A percentile compares a stretch with the other conserved stretches of the same genome.
These are phyloP conservation scores for Dendrocincla fuliginosa DNA, from an alignment of 2,797 vertebrate genomes.

Conservation along the genomic window DNA sequence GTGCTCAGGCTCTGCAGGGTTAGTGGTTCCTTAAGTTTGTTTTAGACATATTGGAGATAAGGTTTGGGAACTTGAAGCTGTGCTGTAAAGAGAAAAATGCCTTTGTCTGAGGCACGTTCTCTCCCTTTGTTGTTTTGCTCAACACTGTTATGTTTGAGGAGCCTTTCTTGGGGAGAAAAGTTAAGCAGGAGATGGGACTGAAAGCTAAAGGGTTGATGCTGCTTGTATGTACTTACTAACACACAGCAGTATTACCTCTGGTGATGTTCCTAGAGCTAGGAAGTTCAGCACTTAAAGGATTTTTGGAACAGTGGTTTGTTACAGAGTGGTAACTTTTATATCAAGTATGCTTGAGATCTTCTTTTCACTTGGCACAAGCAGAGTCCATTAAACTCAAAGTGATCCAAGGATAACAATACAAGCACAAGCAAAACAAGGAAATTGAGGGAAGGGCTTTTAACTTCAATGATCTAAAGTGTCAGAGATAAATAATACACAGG, in stretches of 20 bases:
- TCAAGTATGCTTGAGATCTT: not conserved
- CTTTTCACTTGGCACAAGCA: not conserved
- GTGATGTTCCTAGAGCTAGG: not conserved
- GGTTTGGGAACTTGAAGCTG: not conserved
- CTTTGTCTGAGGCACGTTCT: not conserved
- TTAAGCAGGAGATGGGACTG: not conserved
- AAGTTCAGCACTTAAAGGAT: not conserved
- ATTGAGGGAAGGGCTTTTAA: constrained; percentile 53
- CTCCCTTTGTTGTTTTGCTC: not conserved
- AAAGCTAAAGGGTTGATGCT: not conserved
- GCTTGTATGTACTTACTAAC: not conserved
- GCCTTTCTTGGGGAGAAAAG: fast-evolving
- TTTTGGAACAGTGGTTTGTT: not conserved
- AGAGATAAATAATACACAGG: constrained; percentile 47
- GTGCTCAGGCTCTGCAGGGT: not conserved
- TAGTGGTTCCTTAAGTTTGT: not conserved
- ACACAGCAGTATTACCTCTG: not conserved
- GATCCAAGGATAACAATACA: not conserved
- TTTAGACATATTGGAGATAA: not conserved
- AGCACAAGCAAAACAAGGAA: constrained; percentile 12
- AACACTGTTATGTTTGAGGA: not conserved
- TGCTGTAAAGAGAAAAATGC: not conserved
- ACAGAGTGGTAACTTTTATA: not conserved
- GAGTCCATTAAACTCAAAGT: constrained; percentile 9
- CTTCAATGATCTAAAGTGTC: not conserved